Evolutionary conservation across 1,140 invertebrate species (phyloP), one percentile per base, ranked within the genome.

Genomic region (Neodiprion pinetum): DNA sequence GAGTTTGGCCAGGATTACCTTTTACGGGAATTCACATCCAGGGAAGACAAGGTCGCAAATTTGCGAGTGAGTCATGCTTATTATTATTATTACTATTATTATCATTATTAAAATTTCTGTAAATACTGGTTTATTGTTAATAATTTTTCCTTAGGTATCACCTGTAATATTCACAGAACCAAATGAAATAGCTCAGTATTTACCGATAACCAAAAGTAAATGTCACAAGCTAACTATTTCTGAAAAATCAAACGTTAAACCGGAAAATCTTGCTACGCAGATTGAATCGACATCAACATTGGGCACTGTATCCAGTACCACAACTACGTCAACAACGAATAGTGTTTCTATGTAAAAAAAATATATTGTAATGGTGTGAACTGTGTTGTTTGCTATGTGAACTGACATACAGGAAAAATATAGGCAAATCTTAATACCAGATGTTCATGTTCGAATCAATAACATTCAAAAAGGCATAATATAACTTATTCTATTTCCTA

Each of bases 1-100:
- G 95, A 98, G 85, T 91, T 93, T 66, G 91, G 92, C 23, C 92
- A 94, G 23, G 85, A 93, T 78, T 95, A 93, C 86, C 89, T 97
- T 28, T 83, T 97, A 9, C 90, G 94, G 78, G 95, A 97, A 84
- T 95, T 90, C 77, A 95, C 93, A 21, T 91, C 92, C 17, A 91
- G 93, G 78, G 94, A 96, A 89, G 91, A 93, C 9, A 91, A 91
- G 79, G 91, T 93, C 70, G 83, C 89, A 67, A 91, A 94, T 77
- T 85, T 95, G 14, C 84, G 87, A 48, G 86, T 89, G 82, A 84
- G 79, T 75, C 71, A 66, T 74, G n/a, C 75, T 8, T 65, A 70
- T 28, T 10, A 23, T 10, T 40, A 73, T 67, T 73, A 48, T 49
- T 28, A 73, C 65, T 61, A 69, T 53, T 69, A 21, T 17, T 23